A percentile compares a stretch with the other conserved stretches of the same genome.
These are phyloP conservation scores for Oceanodroma leucorhoa DNA, from an alignment of 2,797 vertebrate species.

Conservation along the genomic window DNA sequence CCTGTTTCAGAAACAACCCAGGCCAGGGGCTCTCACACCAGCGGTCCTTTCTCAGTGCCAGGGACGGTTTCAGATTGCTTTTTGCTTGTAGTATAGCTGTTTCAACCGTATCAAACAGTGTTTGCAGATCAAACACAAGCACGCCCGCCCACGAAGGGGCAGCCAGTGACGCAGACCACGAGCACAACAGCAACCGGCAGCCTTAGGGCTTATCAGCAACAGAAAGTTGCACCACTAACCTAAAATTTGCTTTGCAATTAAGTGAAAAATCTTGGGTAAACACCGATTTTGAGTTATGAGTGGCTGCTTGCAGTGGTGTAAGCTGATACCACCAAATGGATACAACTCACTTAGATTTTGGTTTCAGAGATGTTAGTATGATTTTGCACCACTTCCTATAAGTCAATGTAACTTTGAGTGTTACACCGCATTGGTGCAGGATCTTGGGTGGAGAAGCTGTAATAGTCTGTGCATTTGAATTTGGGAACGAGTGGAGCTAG, in stretches of 20 bases:
- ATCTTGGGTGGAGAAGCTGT: not conserved
- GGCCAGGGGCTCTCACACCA: rapidly evolving
- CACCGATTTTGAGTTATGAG: not conserved
- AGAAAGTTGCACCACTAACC: not conserved
- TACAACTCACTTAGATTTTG: not conserved
- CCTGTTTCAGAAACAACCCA: not conserved
- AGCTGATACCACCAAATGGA: not conserved
- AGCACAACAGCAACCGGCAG: not conserved
- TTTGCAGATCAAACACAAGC: not conserved
- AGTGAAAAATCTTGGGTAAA: not conserved
- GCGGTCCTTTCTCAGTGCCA: not conserved
- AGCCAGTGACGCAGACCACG: not conserved
- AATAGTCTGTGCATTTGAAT: not conserved
- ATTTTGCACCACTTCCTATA: not conserved
- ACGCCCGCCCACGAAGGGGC: rapidly evolving
- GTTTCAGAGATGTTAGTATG: not conserved
- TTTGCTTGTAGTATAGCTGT: not conserved
- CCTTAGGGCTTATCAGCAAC: not conserved
- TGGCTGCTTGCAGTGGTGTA: not conserved
- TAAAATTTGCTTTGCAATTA: not conserved
- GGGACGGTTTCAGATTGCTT: not conserved
- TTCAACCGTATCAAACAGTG: not conserved
- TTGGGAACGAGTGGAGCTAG: not conserved
- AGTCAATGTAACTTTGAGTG: not conserved
- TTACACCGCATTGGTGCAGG: not conserved